Evolutionary conservation across 2,113 vertebrate genomes (phyloP).

Genomic region (Psettodes erumei): DNA sequence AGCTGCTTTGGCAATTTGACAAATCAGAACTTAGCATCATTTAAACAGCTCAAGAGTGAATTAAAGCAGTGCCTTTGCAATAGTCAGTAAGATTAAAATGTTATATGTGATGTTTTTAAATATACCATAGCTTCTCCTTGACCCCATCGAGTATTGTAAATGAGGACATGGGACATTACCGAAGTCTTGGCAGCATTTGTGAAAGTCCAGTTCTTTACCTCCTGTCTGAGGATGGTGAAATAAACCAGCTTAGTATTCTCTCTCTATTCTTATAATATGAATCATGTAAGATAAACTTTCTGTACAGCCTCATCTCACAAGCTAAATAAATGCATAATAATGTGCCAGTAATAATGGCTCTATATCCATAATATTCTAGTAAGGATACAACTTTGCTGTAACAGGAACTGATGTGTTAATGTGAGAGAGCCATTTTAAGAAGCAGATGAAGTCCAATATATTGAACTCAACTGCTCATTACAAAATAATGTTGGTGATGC

Average conservation of each 20-base stretch:
- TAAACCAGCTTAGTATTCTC: too few relatives aligned
- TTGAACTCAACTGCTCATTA: background rate
- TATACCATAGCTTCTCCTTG: background rate
- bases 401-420: background rate
- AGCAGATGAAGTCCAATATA: background rate
- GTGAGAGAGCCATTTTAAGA: background rate
- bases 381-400: background rate
- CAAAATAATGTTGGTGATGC: background rate
- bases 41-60: background rate
- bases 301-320: background rate
- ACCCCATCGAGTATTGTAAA: background rate
- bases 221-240: background rate
- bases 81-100: background rate
- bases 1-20: background rate
- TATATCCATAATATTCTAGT: background rate
- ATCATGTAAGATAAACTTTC: background rate
- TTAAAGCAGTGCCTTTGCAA: background rate
- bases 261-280: background rate
- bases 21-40: background rate
- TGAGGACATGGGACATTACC: background rate
- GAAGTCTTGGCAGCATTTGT: too few relatives aligned
- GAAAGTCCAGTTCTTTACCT: background rate
- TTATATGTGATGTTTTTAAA: background rate
- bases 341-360: background rate
- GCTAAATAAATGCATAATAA: background rate